Evolutionary conservation across 1,140 invertebrate genomes (phyloP).

Genomic region (Agraylea sexmaculata): DNA sequence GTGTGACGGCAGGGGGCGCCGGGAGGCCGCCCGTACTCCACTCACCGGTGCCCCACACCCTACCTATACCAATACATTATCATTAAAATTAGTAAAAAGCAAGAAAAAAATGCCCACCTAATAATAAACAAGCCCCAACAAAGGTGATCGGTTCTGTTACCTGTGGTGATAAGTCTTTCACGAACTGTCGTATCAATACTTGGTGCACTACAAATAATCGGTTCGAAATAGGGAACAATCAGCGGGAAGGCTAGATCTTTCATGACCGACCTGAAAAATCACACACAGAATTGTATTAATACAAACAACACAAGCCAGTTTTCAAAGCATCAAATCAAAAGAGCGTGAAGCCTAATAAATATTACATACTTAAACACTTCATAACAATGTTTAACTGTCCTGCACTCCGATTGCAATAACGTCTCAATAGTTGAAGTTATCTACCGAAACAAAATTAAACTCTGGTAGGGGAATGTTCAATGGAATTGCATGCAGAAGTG

Average conservation of each 20-base stretch:
- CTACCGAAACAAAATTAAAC: too few species aligned
- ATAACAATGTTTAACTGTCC: too few species aligned
- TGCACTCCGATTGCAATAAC: too few species aligned
- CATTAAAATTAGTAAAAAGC: constrained; percentile 1
- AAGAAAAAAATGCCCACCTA: background rate
- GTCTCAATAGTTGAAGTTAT: too few species aligned
- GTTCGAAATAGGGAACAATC: constrained; percentile 41
- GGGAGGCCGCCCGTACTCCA: constrained; percentile 36
- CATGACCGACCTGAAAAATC: constrained; percentile 39
- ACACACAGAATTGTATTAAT: background rate
- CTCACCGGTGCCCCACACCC: constrained; percentile 36
- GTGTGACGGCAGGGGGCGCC: constrained; percentile 37
- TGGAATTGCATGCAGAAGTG: too few species aligned
- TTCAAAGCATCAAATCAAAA: background rate
- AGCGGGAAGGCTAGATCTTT: constrained; percentile 42
- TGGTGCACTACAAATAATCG: constrained; percentile 28
- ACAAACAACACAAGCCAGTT: background rate
- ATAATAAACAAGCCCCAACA: background rate
- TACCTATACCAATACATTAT: constrained; percentile 5
- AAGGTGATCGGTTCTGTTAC: constrained; percentile 6
- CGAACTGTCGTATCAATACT: constrained; percentile 20
- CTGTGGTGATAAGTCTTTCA: constrained; percentile 19
- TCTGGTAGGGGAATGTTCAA: too few species aligned
- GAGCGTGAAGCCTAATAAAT: too few species aligned
- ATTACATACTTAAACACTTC: too few species aligned